Conservation (phyloP, 1,140 invertebrate genomes). For the Leguminivora glycinivorella region DNA sequence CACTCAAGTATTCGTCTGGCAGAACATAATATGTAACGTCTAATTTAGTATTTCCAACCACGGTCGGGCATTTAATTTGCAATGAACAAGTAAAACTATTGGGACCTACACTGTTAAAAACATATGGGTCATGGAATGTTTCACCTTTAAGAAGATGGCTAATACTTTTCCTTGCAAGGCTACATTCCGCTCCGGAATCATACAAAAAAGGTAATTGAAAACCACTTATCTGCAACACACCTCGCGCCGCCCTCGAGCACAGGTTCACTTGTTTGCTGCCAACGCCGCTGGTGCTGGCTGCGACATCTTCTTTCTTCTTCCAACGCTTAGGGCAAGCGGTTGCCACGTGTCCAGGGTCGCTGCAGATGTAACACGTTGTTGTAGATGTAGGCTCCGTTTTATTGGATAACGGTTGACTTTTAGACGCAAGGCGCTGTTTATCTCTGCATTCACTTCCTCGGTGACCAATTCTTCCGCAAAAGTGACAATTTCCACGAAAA, state of each 20-base stretch:
- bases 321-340: too few species aligned
- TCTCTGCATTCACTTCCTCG: slow-evolving; percentile 29
- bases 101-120: slow-evolving; percentile 32
- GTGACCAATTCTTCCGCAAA: slow-evolving; percentile 36
- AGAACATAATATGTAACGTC: slow-evolving; percentile 25
- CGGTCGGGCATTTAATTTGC: too few species aligned
- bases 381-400: background rate
- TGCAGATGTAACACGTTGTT: slow-evolving; percentile 31
- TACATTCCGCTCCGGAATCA: slow-evolving; percentile 32
- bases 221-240: slow-evolving; percentile 8
- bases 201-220: slow-evolving; percentile 26
- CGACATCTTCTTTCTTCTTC: slow-evolving; percentile 33
- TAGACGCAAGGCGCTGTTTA: background rate
- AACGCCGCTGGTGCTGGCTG: slow-evolving; percentile 6
- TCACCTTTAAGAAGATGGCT: slow-evolving; percentile 17
- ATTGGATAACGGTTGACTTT: background rate
- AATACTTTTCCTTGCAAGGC: slow-evolving; percentile 30
- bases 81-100: background rate
- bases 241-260: slow-evolving; percentile 1
- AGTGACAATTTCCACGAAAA: slow-evolving; percentile 30
- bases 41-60: background rate
- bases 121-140: slow-evolving; percentile 30
- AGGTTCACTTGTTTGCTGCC: too few species aligned
- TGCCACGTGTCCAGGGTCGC: slow-evolving; percentile 32
- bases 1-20: slow-evolving; percentile 7